Evolutionary conservation across 30 jellyfish, hydroid and myxozoan species (phyloP), one percentile per base, ranked within the genome.

Genomic region (Sanderia malayensis): DNA sequence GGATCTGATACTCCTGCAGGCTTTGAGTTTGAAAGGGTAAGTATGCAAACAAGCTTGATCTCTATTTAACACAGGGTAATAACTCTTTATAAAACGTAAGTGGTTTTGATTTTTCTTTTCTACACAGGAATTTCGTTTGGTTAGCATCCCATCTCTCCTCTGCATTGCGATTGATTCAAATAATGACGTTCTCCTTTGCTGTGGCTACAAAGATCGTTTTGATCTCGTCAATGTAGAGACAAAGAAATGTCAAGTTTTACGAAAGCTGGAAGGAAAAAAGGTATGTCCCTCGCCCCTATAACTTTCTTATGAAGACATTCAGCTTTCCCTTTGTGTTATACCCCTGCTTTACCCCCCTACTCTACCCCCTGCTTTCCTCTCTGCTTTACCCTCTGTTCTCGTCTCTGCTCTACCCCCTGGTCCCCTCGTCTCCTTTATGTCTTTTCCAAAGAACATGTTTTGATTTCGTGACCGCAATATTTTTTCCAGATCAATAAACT

Each of bases 161-260:
- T 84, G 95, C 26, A 67, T 92, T 11, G 86, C 87, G 2, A 67
- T 69, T 32, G 98, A 84, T 64, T 85, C 89, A 44, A 84, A 85
- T 71, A 68, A 85, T 47, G 89, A 84, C 46, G 83, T 92, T 2
- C 67, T 76, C 47, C 15, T 92, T 8, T 92, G 98, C 57, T 32
- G 74, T 69, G 98, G 98, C 6, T 71, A 65, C 65, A 94, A 93
- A 33, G 81, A 53, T 65, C 86, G 96, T 22, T 92, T 92, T 62
- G 96, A 92, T 61, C 81, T 92, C 30, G 44, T 92, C 63, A 84
- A 92, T 58, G 74, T 84, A 9, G 91, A 84, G 55, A 71, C 98
- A 44, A 80, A 80, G 65, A 65, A 72, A 57, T 59, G 77, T 10
- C 67, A 67, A 34, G 32, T 73, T 2, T 34, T 92, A 27, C 61